phyloP scores from a whole-genome alignment of 2,797 vertebrate genomes.

The Mastacembelus armatus region DNA sequence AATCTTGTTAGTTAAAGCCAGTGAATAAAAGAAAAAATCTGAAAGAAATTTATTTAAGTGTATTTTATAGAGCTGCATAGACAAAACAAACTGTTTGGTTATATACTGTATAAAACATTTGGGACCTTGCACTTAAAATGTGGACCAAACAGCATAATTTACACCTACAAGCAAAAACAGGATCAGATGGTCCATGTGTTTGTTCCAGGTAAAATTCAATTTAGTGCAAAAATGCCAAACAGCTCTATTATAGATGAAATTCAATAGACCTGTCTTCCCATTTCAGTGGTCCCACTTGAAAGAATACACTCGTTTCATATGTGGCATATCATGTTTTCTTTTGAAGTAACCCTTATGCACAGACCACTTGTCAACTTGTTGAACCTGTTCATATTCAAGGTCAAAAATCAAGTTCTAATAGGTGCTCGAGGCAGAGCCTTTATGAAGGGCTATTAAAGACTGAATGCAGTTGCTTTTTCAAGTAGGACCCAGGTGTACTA shows the following conservation, averaged over 20 bases:
- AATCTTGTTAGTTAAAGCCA: too few relatives aligned
- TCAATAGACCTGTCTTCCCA: constrained; percentile 3
- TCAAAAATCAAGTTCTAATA: constrained; percentile 59
- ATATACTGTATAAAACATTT: not conserved
- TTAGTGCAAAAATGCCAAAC: not conserved
- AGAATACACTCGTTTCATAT: constrained; percentile 28
- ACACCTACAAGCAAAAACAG: not conserved
- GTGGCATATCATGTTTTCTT: constrained; percentile 30
- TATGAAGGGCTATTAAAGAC: constrained; percentile 70
- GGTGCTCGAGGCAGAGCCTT: constrained; percentile 59
- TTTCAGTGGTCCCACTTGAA: constrained; percentile 31
- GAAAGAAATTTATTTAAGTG: too few relatives aligned
- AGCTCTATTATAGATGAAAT: constrained; percentile 5
- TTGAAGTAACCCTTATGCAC: constrained; percentile 61
- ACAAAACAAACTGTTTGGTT: not conserved
- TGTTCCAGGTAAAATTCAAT: not conserved
- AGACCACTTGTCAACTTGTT: constrained; percentile 38
- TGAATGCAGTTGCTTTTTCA: constrained; percentile 68
- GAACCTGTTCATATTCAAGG: constrained; percentile 57
- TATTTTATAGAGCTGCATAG: too few relatives aligned
- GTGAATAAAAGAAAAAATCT: too few relatives aligned
- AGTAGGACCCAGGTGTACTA: constrained; percentile 82
- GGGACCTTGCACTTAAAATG: not conserved
- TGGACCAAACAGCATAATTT: too few relatives aligned
- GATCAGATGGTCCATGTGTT: not conserved